These are phyloP conservation scores for Erethizon dorsatum DNA, from an alignment of 2,797 vertebrate genomes.

Conservation along the genomic window DNA sequence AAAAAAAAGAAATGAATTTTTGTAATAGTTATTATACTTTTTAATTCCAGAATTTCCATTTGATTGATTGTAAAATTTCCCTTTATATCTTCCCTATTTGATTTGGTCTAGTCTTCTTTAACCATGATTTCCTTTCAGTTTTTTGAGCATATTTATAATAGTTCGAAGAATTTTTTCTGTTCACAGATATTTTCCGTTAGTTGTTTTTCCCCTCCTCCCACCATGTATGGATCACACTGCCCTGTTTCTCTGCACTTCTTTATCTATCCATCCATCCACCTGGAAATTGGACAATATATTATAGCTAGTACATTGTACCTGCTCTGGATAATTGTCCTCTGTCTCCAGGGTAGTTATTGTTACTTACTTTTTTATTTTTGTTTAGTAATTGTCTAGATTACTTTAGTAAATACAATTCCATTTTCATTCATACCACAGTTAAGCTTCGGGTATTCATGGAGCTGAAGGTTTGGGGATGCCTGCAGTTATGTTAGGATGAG, in stretches of 20 bases:
- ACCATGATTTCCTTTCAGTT: not conserved
- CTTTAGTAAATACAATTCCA: not conserved
- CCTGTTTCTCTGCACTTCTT: not conserved
- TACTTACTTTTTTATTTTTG: not conserved
- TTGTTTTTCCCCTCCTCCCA: not conserved
- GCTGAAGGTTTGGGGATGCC: not conserved
- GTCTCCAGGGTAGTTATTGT: not conserved
- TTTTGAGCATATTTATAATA: not conserved
- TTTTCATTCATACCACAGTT: not conserved
- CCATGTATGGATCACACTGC: not conserved
- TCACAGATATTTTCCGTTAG: not conserved
- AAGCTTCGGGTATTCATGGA: not conserved
- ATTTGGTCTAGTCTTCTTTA: not conserved
- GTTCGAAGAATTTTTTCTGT: not conserved
- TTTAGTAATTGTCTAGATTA: not conserved
- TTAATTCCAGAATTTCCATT: not conserved
- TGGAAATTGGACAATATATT: not conserved
- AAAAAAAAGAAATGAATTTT: not conserved
- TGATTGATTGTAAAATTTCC: not conserved
- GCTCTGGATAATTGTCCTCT: not conserved
- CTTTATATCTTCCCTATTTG: not conserved
- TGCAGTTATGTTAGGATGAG: not conserved
- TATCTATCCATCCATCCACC: not conserved
- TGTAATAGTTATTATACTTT: not conserved
- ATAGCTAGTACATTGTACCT: not conserved